Conservation (phyloP, 2,113 vertebrate species). For the Vulpes lagopus region DNA sequence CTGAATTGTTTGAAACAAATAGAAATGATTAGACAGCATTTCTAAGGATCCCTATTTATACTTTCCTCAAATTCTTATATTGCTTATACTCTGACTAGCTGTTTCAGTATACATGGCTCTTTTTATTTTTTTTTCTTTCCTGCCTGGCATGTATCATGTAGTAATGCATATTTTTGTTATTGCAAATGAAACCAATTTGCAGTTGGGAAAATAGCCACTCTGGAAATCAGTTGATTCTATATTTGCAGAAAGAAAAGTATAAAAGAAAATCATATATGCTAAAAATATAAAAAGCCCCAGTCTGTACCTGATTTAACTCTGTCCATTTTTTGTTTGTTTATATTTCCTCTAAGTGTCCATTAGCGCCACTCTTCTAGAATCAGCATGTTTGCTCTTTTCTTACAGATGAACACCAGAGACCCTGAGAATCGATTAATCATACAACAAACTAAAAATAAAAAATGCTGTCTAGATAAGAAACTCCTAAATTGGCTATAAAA, state of each 20-base stretch:
- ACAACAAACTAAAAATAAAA: slow-evolving; percentile 48
- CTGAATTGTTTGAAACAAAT: not conserved
- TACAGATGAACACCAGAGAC: slow-evolving; percentile 1
- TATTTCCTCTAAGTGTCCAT: not conserved
- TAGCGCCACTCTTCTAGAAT: not conserved
- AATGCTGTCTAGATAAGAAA: slow-evolving; percentile 25
- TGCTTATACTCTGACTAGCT: not conserved
- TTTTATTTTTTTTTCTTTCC: not conserved
- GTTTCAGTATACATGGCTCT: not conserved
- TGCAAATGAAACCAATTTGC: slow-evolving; percentile 10
- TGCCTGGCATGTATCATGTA: not conserved
- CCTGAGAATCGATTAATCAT: slow-evolving; percentile 48
- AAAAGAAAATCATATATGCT: not conserved
- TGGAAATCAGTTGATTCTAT: not conserved
- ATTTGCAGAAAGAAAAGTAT: not conserved
- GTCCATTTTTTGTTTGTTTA: not conserved
- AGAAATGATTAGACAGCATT: not conserved
- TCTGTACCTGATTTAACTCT: not conserved
- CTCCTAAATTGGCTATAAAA: slow-evolving; percentile 45
- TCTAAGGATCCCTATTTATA: not conserved
- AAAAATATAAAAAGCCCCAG: slow-evolving; percentile 31
- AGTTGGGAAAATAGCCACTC: not conserved
- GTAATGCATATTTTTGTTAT: slow-evolving; percentile 22
- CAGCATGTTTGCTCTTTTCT: slow-evolving; percentile 50
- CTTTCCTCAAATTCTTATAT: not conserved